Percentiles rank a stretch among this genome's conserved stretches.
Evolutionary conservation across 2,113 vertebrate species (phyloP).

Genomic region (Tragelaphus buxtoni): DNA sequence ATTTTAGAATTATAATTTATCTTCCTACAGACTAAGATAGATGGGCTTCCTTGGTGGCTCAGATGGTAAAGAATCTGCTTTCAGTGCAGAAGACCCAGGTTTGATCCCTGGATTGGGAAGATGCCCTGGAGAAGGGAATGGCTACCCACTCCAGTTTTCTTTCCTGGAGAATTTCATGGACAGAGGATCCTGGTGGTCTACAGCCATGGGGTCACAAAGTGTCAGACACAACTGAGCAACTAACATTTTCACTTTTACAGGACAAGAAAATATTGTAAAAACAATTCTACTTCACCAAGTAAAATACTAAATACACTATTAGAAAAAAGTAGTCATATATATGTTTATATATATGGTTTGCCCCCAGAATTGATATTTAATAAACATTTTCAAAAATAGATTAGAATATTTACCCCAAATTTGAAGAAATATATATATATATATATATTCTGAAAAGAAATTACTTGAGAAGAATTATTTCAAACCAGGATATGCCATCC

Average conservation of each 20-base stretch:
- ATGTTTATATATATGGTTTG: not conserved
- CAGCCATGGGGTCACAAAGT: not conserved
- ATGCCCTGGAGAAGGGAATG: not conserved
- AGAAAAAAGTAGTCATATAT: not conserved
- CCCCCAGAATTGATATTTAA: not conserved
- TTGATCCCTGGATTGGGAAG: not conserved
- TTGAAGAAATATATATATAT: not conserved
- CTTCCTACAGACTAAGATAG: not conserved
- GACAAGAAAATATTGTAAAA: not conserved
- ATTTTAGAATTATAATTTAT: not conserved
- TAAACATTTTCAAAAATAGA: not conserved
- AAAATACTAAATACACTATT: not conserved
- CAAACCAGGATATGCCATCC: not conserved
- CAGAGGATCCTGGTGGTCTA: not conserved
- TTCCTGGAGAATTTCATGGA: not conserved
- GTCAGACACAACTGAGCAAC: not conserved
- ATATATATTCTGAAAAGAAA: not conserved
- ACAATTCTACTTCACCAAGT: not conserved
- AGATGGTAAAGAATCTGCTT: not conserved
- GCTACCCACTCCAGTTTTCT: not conserved
- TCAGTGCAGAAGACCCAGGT: not conserved
- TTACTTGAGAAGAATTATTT: not conserved
- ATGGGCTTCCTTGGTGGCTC: not conserved
- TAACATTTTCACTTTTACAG: not conserved
- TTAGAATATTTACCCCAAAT: not conserved